Conservation (phyloP, 1,140 invertebrate species). For the Paralvinella palmiformis region DNA sequence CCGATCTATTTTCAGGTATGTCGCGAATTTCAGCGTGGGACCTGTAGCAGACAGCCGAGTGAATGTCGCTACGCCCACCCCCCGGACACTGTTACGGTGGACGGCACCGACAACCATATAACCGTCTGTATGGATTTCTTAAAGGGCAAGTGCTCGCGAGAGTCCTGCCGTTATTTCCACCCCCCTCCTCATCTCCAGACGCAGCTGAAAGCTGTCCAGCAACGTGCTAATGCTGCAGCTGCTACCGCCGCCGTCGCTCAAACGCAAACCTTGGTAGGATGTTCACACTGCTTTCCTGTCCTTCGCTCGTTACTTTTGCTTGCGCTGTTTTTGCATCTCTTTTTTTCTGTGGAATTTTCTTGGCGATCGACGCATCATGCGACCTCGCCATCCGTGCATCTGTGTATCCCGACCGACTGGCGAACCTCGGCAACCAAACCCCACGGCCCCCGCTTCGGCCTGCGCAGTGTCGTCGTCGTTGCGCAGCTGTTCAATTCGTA, state of each 20-base stretch:
- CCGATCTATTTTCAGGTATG: conserved; percentile 82
- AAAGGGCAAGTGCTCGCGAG: conserved; percentile 91
- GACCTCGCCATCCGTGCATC: too few relatives aligned
- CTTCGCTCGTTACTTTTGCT: too few relatives aligned
- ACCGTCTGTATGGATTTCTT: conserved; percentile 99
- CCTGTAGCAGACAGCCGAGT: conserved; percentile 95
- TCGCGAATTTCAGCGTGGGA: conserved; percentile 98
- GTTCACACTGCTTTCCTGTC: conserved; percentile 25
- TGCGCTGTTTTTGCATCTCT: too few relatives aligned
- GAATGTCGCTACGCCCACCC: conserved; percentile 99
- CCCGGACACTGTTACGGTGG: conserved; percentile 93
- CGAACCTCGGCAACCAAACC: too few relatives aligned
- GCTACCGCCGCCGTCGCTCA: conserved; percentile 24
- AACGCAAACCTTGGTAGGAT: background rate
- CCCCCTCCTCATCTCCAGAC: conserved; percentile 87
- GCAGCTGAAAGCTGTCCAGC: conserved; percentile 92
- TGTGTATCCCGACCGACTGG: too few relatives aligned
- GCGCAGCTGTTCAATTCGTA: too few relatives aligned
- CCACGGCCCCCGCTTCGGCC: too few relatives aligned
- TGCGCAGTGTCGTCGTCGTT: too few relatives aligned
- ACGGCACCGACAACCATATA: conserved; percentile 96
- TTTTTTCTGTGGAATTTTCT: too few relatives aligned
- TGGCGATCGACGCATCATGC: too few relatives aligned
- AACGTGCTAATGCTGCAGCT: conserved; percentile 66
- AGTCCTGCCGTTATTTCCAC: conserved; percentile 75